These are phyloP conservation scores for Bombylius discolor DNA, from an alignment of 2,888 invertebrate genomes.

Conservation along the genomic window DNA sequence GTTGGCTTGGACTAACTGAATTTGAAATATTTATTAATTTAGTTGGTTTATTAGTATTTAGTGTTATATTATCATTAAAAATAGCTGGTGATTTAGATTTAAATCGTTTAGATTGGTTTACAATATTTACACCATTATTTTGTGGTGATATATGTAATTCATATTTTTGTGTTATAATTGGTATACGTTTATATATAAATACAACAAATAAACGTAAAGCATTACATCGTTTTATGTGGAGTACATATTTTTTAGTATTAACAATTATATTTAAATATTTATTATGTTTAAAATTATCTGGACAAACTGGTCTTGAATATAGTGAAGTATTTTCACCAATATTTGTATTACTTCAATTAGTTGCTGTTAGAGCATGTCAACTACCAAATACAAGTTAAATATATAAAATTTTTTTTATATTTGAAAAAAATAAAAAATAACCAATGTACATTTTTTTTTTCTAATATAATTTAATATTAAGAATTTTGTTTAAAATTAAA, in stretches of 20 bases:
- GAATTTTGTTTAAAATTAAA: too few species aligned
- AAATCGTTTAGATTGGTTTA: conserved; percentile 65
- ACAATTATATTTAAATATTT: conserved; percentile 85
- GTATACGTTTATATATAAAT: conserved; percentile 80
- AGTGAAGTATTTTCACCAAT: conserved; percentile 88
- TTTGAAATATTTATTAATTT: conserved; percentile 92
- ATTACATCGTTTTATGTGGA: conserved; percentile 71
- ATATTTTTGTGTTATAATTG: conserved; percentile 90
- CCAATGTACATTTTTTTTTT: neutral
- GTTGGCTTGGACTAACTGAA: conserved; percentile 87
- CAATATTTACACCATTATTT: conserved; percentile 82
- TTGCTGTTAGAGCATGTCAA: conserved; percentile 88
- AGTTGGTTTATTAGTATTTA: conserved; percentile 68
- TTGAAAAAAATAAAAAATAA: neutral
- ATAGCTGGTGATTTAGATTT: conserved; percentile 46
- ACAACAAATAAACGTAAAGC: conserved; percentile 60
- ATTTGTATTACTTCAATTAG: conserved; percentile 76
- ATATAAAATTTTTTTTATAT: neutral
- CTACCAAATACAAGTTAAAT: conserved; percentile 38
- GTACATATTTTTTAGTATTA: conserved; percentile 65
- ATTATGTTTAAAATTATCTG: conserved; percentile 74
- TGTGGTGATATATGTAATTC: conserved; percentile 83
- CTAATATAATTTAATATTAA: too few species aligned
- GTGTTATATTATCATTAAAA: conserved; percentile 68
- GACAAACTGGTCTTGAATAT: conserved; percentile 68